phyloP scores from a whole-genome alignment of 2,797 vertebrate genomes.

The Fistularia tabacaria region DNA sequence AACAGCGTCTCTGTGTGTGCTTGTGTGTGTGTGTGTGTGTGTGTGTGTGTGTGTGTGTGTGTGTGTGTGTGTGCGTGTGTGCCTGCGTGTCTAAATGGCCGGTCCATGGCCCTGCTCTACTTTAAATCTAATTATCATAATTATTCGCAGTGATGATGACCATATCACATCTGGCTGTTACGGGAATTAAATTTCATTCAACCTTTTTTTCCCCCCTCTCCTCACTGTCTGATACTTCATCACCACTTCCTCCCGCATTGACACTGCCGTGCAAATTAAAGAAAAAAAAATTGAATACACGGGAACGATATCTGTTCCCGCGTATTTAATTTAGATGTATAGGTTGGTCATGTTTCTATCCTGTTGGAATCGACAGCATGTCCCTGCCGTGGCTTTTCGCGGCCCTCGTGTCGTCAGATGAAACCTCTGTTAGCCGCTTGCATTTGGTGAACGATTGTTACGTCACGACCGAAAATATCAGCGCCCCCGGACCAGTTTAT shows the following conservation, averaged over 20 bases:
- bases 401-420: not conserved
- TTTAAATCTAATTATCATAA: constrained; percentile 68
- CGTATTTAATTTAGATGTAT: constrained; percentile 12
- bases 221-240: constrained; percentile 19
- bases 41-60: not conserved
- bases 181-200: constrained; percentile 68
- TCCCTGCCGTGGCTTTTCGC: not conserved
- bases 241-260: constrained; percentile 6
- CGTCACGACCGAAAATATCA: constrained; percentile 19
- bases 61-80: constrained; percentile 1
- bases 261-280: constrained; percentile 12
- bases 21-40: too few species aligned
- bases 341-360: too few species aligned
- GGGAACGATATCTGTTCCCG: too few species aligned
- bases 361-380: too few species aligned
- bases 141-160: constrained; percentile 60
- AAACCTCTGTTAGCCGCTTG: too few species aligned
- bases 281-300: too few species aligned
- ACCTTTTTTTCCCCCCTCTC: constrained; percentile 13
- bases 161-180: constrained; percentile 69
- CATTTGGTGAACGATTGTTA: constrained; percentile 5
- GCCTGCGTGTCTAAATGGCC: constrained; percentile 15
- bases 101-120: constrained; percentile 15
- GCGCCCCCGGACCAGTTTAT: constrained; percentile 31
- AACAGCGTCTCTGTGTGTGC: too few species aligned